Evolutionary conservation across 2,888 invertebrate species (phyloP).

Genomic region (Drosophila cracens): DNA sequence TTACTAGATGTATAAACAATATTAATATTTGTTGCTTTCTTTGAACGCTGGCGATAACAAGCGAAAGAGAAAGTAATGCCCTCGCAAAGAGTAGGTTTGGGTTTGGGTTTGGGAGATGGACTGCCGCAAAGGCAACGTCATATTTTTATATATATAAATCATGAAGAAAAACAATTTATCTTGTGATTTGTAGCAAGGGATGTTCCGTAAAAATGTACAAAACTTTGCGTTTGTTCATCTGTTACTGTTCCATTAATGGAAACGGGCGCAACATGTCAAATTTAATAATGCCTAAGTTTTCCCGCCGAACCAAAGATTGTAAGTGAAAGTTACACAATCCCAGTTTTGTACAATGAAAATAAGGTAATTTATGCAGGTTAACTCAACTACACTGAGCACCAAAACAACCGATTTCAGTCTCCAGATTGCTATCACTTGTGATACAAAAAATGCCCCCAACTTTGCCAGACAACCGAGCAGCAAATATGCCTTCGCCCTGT

Average conservation of each 20-base stretch:
- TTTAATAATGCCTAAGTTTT: slow-evolving; percentile 66
- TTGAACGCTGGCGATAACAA: slow-evolving; percentile 59
- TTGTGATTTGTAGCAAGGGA: slow-evolving; percentile 75
- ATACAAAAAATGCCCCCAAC: slow-evolving; percentile 14
- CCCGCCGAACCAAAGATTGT: slow-evolving; percentile 18
- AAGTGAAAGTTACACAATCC: slow-evolving; percentile 43
- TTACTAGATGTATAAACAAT: slow-evolving; percentile 61
- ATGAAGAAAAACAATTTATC: slow-evolving; percentile 80
- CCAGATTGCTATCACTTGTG: slow-evolving; percentile 60
- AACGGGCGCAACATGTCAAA: slow-evolving; percentile 71
- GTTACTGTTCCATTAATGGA: slow-evolving; percentile 42
- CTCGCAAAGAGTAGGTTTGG: neutral
- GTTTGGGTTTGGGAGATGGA: slow-evolving; percentile 5
- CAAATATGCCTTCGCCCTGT: neutral
- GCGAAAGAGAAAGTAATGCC: slow-evolving; percentile 33
- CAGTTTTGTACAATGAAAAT: slow-evolving; percentile 16
- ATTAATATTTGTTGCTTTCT: slow-evolving; percentile 73
- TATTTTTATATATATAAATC: slow-evolving; percentile 76
- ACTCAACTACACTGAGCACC: slow-evolving; percentile 14
- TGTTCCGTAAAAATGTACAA: slow-evolving; percentile 45
- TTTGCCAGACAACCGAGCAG: neutral
- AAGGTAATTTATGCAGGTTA: slow-evolving; percentile 50
- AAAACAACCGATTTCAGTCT: slow-evolving; percentile 14
- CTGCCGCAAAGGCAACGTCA: slow-evolving; percentile 48
- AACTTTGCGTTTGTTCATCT: slow-evolving; percentile 53